phyloP scores from a whole-genome alignment of 1,140 invertebrate genomes.

The Matsumurasca onukii region DNA sequence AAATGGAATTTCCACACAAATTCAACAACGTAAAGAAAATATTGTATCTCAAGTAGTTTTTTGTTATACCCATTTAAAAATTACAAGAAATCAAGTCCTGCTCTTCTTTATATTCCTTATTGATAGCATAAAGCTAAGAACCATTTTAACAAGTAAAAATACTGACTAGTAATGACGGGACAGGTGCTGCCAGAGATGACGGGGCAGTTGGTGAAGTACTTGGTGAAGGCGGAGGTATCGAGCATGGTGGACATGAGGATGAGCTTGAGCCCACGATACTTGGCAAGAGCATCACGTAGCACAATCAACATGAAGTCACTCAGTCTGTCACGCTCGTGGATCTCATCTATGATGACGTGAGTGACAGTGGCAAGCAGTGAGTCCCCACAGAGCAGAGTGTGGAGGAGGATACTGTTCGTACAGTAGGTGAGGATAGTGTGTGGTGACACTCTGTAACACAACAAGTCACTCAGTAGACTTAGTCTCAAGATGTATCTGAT shows the following conservation, averaged over 20 bases:
- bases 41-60: too few species aligned
- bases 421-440: conserved; percentile 88
- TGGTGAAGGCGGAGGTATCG: conserved; percentile 74
- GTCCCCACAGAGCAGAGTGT: conserved; percentile 80
- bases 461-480: too few species aligned
- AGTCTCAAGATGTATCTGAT: conserved; percentile 89
- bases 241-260: conserved; percentile 96
- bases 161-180: conserved; percentile 19
- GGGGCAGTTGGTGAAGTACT: conserved; percentile 78
- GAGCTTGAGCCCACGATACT: conserved; percentile 72
- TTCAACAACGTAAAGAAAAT: too few species aligned
- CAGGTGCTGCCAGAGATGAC: conserved; percentile 57
- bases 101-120: too few species aligned
- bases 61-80: too few species aligned
- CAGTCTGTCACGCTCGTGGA: conserved; percentile 84
- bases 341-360: conserved; percentile 90
- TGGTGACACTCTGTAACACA: conserved; percentile 68
- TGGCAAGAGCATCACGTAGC: conserved; percentile 71
- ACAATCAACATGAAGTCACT: conserved; percentile 91
- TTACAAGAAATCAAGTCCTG: too few species aligned
- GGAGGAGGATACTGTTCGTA: conserved; percentile 85
- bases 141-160: neutral
- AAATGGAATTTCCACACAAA: too few species aligned
- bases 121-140: too few species aligned
- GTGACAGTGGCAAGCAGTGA: conserved; percentile 68